Evolutionary conservation across 2,797 vertebrate species (phyloP).

Genomic region (Rousettus madagascariensis): DNA sequence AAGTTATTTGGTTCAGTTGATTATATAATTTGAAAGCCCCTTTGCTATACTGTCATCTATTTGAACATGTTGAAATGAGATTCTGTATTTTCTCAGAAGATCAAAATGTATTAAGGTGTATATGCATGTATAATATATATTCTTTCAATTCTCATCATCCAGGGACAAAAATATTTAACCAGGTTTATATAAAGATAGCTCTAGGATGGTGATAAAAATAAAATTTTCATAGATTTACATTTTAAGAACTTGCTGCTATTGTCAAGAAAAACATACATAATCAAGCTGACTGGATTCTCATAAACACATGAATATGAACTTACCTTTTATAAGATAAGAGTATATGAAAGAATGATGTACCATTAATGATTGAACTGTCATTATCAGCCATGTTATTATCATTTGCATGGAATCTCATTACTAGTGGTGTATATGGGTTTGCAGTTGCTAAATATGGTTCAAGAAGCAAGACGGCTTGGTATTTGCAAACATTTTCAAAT

Average conservation of each 20-base stretch:
- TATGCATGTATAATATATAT: neutral
- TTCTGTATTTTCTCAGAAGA: constrained; percentile 34
- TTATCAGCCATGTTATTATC: neutral
- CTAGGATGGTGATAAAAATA: constrained; percentile 32
- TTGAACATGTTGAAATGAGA: constrained; percentile 42
- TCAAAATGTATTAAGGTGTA: constrained; percentile 37
- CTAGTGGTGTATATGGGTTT: neutral
- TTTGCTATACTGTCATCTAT: neutral
- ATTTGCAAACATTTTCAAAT: neutral
- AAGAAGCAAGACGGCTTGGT: neutral
- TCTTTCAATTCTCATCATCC: neutral
- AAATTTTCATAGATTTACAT: constrained; percentile 45
- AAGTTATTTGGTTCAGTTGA: constrained; percentile 14
- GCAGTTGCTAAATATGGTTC: neutral
- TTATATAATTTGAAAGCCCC: constrained; percentile 9
- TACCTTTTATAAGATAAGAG: constrained; percentile 11
- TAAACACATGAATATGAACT: neutral
- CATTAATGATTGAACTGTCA: constrained; percentile 19
- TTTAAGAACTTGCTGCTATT: neutral
- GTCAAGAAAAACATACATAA: neutral
- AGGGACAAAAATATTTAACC: constrained; percentile 37
- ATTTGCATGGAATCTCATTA: neutral
- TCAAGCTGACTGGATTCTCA: neutral
- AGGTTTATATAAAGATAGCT: constrained; percentile 20
- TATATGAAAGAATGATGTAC: neutral